Evolutionary conservation across 2,888 invertebrate genomes (phyloP).

Genomic region (Ectemnius lituratus): DNA sequence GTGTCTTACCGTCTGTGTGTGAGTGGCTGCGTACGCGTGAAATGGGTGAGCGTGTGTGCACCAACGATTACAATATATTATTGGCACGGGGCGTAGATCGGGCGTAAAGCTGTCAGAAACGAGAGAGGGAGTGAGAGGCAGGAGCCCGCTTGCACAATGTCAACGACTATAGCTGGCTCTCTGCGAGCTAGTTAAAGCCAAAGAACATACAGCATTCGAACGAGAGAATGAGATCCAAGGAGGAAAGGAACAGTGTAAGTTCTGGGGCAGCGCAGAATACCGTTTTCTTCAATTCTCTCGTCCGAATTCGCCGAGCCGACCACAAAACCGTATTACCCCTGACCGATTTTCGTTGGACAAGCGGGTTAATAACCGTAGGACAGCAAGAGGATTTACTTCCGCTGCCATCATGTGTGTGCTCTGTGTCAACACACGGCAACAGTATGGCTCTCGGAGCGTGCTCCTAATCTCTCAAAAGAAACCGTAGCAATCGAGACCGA

Average conservation of each 20-base stretch:
- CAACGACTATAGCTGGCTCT: not conserved
- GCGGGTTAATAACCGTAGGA: too few relatives aligned
- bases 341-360: too few relatives aligned
- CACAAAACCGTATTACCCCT: too few relatives aligned
- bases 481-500: too few relatives aligned
- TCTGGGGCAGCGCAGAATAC: not conserved
- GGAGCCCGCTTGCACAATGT: not conserved
- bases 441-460: too few relatives aligned
- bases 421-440: too few relatives aligned
- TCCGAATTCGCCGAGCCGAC: too few relatives aligned
- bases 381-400: too few relatives aligned
- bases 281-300: not conserved
- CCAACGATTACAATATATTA: slow-evolving; percentile 36
- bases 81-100: slow-evolving; percentile 48
- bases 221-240: not conserved
- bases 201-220: not conserved
- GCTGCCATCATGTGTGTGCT: too few relatives aligned
- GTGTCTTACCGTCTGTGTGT: slow-evolving; percentile 12
- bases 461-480: too few relatives aligned
- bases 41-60: not conserved
- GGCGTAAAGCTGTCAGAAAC: slow-evolving; percentile 37
- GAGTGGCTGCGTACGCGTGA: not conserved
- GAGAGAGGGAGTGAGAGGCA: not conserved
- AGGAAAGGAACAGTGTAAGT: not conserved
- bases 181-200: not conserved